These are phyloP conservation scores for Sebastes kiyomatsui DNA, from an alignment of 2,797 vertebrate genomes.

Conservation along the genomic window DNA sequence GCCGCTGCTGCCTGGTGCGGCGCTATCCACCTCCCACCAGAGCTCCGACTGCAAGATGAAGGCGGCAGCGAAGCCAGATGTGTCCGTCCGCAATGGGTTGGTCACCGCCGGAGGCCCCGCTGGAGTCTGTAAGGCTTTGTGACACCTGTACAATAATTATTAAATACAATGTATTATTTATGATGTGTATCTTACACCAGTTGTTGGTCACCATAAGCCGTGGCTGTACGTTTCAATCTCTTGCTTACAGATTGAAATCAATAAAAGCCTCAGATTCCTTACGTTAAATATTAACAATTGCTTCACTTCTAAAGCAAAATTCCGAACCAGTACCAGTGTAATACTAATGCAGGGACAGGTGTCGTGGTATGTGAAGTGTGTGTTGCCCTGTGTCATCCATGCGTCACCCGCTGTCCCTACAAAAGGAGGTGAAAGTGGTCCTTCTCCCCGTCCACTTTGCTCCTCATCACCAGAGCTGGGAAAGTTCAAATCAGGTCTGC, in stretches of 20 bases:
- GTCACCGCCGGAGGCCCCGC: no score
- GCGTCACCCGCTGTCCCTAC: conserved; percentile 1
- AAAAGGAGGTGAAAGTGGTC: conserved; percentile 24
- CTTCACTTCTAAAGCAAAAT: neutral
- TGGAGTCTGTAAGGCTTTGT: no score
- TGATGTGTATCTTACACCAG: neutral
- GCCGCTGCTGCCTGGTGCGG: no score
- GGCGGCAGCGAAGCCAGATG: no score
- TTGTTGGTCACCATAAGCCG: neutral
- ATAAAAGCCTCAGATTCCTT: neutral
- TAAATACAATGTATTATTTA: neutral
- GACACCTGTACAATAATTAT: no score
- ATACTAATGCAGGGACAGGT: neutral
- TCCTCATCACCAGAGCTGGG: conserved; percentile 5
- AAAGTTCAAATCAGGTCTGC: conserved; percentile 31
- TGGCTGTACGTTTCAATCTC: neutral
- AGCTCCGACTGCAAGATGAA: no score
- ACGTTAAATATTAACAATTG: neutral
- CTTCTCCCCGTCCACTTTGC: conserved; percentile 12
- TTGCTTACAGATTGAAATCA: neutral
- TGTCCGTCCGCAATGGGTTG: no score
- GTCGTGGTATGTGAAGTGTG: neutral
- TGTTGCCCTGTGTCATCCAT: neutral
- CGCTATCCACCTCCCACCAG: no score
- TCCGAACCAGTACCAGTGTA: neutral